phyloP scores from a whole-genome alignment of 1,140 invertebrate species.

The Drosophila pruinosa region DNA sequence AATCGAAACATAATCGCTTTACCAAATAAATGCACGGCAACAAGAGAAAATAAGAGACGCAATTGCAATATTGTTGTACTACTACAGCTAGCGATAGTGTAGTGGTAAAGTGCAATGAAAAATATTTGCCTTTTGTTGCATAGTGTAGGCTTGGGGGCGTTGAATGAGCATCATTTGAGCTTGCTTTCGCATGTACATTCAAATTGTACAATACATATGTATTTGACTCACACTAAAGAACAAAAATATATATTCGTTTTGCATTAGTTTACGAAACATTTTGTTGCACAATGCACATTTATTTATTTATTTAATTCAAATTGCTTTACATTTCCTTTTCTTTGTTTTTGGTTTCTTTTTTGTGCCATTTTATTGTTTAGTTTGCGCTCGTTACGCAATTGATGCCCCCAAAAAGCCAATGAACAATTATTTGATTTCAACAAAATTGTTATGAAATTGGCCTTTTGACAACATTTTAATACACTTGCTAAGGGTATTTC shows the following conservation, averaged over 20 bases:
- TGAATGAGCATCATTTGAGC: not conserved
- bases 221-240: too few species aligned
- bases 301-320: conserved; percentile 5
- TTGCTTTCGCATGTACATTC: not conserved
- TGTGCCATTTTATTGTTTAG: not conserved
- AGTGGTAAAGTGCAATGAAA: not conserved
- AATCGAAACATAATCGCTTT: not conserved
- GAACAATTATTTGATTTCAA: conserved; percentile 2
- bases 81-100: too few species aligned
- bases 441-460: not conserved
- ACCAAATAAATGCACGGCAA: not conserved
- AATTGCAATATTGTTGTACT: not conserved
- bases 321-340: conserved; percentile 3
- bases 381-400: conserved; percentile 24
- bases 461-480: not conserved
- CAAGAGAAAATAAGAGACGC: not conserved
- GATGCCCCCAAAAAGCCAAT: conserved; percentile 16
- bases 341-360: not conserved
- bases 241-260: not conserved
- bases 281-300: conserved; percentile 32
- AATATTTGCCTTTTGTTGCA: conserved; percentile 2
- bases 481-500: not conserved
- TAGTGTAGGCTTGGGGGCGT: not conserved
- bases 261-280: conserved; percentile 13
- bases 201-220: not conserved